Evolutionary conservation across 2,888 invertebrate genomes (phyloP).

Genomic region (Spilarctia lutea): DNA sequence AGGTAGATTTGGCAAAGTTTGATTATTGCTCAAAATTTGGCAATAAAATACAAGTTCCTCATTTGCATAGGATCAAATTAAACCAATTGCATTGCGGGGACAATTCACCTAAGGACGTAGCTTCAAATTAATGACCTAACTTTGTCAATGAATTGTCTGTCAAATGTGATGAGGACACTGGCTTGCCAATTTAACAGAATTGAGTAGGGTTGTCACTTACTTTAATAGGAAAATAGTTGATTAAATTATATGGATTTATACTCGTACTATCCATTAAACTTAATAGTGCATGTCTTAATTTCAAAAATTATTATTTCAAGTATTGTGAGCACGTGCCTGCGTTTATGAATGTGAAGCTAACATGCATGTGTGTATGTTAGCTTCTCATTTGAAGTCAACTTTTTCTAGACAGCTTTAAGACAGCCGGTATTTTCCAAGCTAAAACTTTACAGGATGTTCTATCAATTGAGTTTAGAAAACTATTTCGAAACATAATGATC

Average conservation of each 20-base stretch:
- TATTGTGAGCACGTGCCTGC: no score
- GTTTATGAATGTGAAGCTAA: no score
- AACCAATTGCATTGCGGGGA: constrained; percentile 28
- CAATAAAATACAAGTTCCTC: constrained; percentile 17
- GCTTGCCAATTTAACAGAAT: constrained; percentile 12
- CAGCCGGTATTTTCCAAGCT: no score
- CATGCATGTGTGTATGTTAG: no score
- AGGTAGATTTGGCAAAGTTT: background rate
- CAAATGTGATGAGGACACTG: constrained; percentile 34
- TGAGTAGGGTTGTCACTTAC: constrained; percentile 26
- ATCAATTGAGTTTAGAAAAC: no score
- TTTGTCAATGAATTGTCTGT: constrained; percentile 27
- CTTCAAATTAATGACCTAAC: constrained; percentile 33
- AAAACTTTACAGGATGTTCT: no score
- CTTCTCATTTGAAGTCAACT: no score
- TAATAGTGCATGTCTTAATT: background rate
- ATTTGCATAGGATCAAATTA: constrained; percentile 19
- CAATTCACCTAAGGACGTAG: constrained; percentile 21
- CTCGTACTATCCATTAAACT: background rate
- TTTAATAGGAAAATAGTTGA: background rate
- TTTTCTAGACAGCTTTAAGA: no score
- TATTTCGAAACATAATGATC: no score
- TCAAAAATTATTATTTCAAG: background rate
- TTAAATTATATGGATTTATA: background rate
- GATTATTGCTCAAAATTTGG: constrained; percentile 4